Conservation (phyloP, 2,888 invertebrate species). For the Amiota communis region DNA sequence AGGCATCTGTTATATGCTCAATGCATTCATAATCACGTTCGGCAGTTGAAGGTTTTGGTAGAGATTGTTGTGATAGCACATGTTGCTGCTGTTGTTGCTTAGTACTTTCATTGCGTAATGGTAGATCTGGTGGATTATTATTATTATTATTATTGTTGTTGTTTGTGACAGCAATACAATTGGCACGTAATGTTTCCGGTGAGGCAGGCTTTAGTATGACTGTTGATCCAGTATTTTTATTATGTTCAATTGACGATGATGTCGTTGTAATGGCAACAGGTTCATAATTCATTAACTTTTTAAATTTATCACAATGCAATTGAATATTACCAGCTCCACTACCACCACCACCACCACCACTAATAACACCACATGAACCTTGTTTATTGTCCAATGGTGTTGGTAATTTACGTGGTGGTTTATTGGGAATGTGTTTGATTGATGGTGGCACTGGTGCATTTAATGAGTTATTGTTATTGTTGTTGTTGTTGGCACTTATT, state of each 20-base stretch:
- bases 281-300: conserved; percentile 71
- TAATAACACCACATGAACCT: conserved; percentile 15
- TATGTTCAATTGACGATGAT: conserved; percentile 64
- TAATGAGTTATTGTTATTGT: conserved; percentile 33
- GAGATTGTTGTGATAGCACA: background rate
- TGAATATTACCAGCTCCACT: conserved; percentile 23
- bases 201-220: conserved; percentile 68
- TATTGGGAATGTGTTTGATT: conserved; percentile 69
- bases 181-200: conserved; percentile 49
- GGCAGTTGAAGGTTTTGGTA: background rate
- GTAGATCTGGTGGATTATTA: conserved; percentile 60
- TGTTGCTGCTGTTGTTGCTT: conserved; percentile 33
- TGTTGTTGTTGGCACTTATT: conserved; percentile 28
- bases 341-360: conserved; percentile 20
- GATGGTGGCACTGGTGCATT: conserved; percentile 33
- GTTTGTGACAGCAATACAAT: conserved; percentile 25
- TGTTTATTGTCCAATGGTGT: conserved; percentile 47
- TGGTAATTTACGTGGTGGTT: conserved; percentile 71
- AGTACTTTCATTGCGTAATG: conserved; percentile 65
- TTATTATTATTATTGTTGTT: conserved; percentile 16
- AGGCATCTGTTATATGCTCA: conserved; percentile 84
- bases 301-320: conserved; percentile 68
- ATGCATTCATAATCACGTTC: conserved; percentile 81
- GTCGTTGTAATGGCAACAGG: conserved; percentile 72
- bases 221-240: conserved; percentile 64